A percentile compares a stretch with the other conserved stretches of the same genome.
phyloP scores from a whole-genome alignment of 1,140 invertebrate species.

The Heterodera schachtii region DNA sequence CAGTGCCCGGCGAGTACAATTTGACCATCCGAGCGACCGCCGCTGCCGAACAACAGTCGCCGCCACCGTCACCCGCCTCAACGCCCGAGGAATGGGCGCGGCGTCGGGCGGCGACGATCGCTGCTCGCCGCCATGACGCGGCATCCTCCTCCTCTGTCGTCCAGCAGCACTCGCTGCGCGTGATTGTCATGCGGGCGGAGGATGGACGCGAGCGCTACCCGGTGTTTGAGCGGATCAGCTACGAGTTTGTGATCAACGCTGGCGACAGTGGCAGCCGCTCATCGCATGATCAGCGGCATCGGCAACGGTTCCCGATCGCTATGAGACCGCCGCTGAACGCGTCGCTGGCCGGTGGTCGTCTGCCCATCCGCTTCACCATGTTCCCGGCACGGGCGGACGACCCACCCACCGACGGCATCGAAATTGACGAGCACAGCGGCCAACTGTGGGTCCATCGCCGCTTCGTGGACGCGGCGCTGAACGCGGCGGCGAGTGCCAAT shows the following conservation, averaged over 20 bases:
- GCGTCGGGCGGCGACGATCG: too few species aligned
- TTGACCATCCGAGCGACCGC: constrained; percentile 35
- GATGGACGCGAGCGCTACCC: constrained; percentile 59
- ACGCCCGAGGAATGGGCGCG: constrained; percentile 4
- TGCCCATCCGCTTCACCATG: constrained; percentile 35
- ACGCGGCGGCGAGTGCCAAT: not conserved
- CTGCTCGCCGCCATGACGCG: not conserved
- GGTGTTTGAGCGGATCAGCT: constrained; percentile 58
- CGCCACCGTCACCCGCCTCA: constrained; percentile 30
- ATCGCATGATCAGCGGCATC: not conserved
- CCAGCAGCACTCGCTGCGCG: constrained; percentile 33
- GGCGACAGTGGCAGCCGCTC: constrained; percentile 23
- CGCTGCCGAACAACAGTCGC: not conserved
- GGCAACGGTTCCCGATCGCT: constrained; percentile 18
- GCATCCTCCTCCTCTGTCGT: not conserved
- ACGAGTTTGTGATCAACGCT: constrained; percentile 43
- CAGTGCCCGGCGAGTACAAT: constrained; percentile 41
- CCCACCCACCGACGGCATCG: constrained; percentile 34
- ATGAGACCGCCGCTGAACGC: constrained; percentile 22
- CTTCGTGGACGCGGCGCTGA: constrained; percentile 43
- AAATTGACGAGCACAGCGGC: constrained; percentile 46
- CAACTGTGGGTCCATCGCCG: constrained; percentile 46
- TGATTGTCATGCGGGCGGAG: constrained; percentile 58
- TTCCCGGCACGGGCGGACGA: constrained; percentile 36
- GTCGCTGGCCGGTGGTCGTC: constrained; percentile 27